Conservation (phyloP, 2,888 invertebrate genomes). For the Mimachlamys varia region DNA sequence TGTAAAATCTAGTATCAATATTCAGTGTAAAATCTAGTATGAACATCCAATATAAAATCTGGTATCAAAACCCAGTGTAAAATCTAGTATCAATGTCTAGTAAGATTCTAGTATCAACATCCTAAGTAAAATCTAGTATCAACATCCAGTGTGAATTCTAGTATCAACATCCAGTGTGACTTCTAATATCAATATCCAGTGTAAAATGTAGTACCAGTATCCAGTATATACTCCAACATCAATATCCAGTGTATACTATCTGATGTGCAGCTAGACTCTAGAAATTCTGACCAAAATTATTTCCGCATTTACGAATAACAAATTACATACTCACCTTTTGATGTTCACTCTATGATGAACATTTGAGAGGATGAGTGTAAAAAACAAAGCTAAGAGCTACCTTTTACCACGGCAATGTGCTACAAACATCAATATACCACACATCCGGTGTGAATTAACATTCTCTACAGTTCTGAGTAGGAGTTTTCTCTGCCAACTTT, state of each 20-base stretch:
- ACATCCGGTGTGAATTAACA: constrained; percentile 16
- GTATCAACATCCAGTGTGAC: too few species aligned
- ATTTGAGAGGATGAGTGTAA: not conserved
- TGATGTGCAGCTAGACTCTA: not conserved
- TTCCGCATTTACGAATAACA: not conserved
- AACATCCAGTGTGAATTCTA: too few species aligned
- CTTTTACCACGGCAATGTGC: not conserved
- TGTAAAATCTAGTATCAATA: too few species aligned
- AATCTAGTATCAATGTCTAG: too few species aligned
- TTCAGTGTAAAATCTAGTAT: too few species aligned
- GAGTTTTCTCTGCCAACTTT: not conserved
- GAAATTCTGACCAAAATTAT: not conserved
- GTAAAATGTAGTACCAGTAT: not conserved
- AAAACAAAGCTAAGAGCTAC: not conserved
- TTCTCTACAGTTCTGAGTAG: not conserved
- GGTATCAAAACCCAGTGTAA: not conserved
- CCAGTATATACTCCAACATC: not conserved
- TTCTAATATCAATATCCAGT: not conserved
- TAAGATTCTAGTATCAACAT: too few species aligned
- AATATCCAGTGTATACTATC: not conserved
- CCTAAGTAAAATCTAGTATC: too few species aligned
- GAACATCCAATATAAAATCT: too few species aligned
- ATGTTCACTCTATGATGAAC: not conserved
- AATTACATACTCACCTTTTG: not conserved
- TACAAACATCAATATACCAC: not conserved